phyloP scores from a whole-genome alignment of 2,888 invertebrate species.

The Microplitis manilae region DNA sequence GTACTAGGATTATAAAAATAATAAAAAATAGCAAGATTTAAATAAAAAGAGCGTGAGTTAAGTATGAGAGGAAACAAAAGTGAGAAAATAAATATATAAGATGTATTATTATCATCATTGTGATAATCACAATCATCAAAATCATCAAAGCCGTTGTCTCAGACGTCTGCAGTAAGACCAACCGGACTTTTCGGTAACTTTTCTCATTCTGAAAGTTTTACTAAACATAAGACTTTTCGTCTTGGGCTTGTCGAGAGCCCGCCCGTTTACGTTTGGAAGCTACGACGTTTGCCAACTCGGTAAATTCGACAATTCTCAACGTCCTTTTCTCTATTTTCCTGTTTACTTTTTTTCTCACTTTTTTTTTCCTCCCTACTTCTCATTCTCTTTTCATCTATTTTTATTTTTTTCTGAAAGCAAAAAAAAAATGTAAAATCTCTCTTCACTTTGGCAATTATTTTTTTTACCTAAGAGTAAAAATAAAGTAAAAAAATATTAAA shows the following conservation, averaged over 20 bases:
- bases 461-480: conserved; percentile 17
- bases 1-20: not conserved
- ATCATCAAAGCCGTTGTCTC: conserved; percentile 10
- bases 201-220: conserved; percentile 46
- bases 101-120: conserved; percentile 23
- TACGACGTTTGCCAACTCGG: conserved; percentile 23
- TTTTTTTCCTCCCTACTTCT: conserved; percentile 6
- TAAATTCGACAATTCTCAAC: conserved; percentile 13
- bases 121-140: conserved; percentile 4
- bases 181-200: conserved; percentile 43
- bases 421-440: conserved; percentile 1
- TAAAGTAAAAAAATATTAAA: conserved; percentile 21
- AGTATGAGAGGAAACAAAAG: not conserved
- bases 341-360: not conserved
- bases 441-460: conserved; percentile 8
- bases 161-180: conserved; percentile 14
- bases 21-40: not conserved
- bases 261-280: conserved; percentile 30
- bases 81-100: not conserved
- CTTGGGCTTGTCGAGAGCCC: conserved; percentile 28
- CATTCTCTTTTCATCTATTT: not conserved
- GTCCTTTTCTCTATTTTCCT: not conserved
- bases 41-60: not conserved
- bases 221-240: conserved; percentile 34
- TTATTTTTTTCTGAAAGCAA: not conserved